phyloP scores from a whole-genome alignment of 2,888 invertebrate genomes.

The Meiosimyza platycephala region DNA sequence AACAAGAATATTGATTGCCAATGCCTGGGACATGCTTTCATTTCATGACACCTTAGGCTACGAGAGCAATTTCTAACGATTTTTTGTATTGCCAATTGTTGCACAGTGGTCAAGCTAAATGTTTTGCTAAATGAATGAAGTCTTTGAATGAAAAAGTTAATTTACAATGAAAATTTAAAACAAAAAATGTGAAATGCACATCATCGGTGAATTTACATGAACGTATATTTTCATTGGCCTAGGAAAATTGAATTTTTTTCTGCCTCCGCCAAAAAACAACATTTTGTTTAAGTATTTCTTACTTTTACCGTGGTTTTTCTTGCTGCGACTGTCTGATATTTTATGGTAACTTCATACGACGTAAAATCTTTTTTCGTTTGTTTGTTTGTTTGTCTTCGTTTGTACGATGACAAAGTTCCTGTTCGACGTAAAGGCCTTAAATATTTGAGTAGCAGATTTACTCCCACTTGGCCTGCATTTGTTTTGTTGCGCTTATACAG shows the following conservation, averaged over 20 bases:
- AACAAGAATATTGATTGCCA: constrained; percentile 8
- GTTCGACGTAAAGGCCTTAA: neutral
- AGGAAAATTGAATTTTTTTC: too few relatives aligned
- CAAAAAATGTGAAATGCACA: too few relatives aligned
- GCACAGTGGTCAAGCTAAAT: too few relatives aligned
- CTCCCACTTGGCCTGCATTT: constrained; percentile 28
- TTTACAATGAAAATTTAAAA: too few relatives aligned
- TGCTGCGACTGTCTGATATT: neutral
- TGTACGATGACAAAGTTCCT: neutral
- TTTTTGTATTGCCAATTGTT: too few relatives aligned
- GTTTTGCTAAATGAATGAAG: too few relatives aligned
- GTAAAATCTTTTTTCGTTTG: neutral
- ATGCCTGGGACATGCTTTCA: neutral
- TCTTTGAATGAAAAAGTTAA: too few relatives aligned
- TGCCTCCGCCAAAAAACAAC: neutral
- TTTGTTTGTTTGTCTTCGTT: neutral
- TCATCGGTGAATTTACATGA: too few relatives aligned
- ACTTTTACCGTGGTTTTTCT: neutral
- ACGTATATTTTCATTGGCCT: too few relatives aligned
- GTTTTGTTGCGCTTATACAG: neutral
- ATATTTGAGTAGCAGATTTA: constrained; percentile 28
- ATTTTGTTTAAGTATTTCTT: neutral
- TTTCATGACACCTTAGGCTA: neutral
- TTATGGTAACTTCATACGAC: constrained; percentile 5
- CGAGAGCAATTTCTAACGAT: too few relatives aligned